A percentile compares a stretch with the other conserved stretches of the same genome.
These are phyloP conservation scores for Andricus quercusramuli DNA, from an alignment of 2,888 invertebrate species.

Conservation along the genomic window DNA sequence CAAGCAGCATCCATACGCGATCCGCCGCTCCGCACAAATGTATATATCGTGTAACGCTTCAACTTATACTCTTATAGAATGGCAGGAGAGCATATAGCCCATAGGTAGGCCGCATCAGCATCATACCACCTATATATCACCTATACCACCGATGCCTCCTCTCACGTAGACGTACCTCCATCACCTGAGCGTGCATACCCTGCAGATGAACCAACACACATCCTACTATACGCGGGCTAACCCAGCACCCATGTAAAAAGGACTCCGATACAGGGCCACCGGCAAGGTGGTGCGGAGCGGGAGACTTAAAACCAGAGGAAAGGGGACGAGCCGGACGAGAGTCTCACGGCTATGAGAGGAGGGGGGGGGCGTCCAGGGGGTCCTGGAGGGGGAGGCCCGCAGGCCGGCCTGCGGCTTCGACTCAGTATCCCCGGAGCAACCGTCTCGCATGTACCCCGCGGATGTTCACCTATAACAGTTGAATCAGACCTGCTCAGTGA, in stretches of 20 bases:
- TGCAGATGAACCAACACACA: slow-evolving; percentile 19
- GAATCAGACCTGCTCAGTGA: slow-evolving; percentile 48
- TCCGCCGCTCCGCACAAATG: slow-evolving; percentile 63
- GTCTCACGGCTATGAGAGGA: slow-evolving; percentile 49
- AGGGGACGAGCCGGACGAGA: slow-evolving; percentile 46
- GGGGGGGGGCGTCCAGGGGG: slow-evolving; percentile 43
- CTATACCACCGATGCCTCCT: slow-evolving; percentile 10
- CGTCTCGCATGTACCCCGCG: slow-evolving; percentile 78
- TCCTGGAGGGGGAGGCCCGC: slow-evolving; percentile 74
- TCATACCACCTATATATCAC: slow-evolving; percentile 11
- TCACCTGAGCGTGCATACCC: slow-evolving; percentile 7
- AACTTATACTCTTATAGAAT: slow-evolving; percentile 52
- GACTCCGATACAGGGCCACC: slow-evolving; percentile 32
- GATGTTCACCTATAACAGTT: slow-evolving; percentile 53
- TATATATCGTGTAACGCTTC: slow-evolving; percentile 66
- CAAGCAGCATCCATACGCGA: slow-evolving; percentile 61
- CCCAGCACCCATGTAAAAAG: slow-evolving; percentile 23
- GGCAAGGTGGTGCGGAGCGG: slow-evolving; percentile 33
- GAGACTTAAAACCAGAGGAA: slow-evolving; percentile 51
- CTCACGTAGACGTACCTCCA: neutral
- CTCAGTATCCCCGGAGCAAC: slow-evolving; percentile 79
- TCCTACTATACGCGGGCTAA: slow-evolving; percentile 20
- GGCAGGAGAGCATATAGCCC: slow-evolving; percentile 37
- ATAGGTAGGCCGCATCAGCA: slow-evolving; percentile 46
- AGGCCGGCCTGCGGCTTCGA: slow-evolving; percentile 78